Evolutionary conservation across 2,113 vertebrate species (phyloP).

Genomic region (Pontoporia blainvillei): DNA sequence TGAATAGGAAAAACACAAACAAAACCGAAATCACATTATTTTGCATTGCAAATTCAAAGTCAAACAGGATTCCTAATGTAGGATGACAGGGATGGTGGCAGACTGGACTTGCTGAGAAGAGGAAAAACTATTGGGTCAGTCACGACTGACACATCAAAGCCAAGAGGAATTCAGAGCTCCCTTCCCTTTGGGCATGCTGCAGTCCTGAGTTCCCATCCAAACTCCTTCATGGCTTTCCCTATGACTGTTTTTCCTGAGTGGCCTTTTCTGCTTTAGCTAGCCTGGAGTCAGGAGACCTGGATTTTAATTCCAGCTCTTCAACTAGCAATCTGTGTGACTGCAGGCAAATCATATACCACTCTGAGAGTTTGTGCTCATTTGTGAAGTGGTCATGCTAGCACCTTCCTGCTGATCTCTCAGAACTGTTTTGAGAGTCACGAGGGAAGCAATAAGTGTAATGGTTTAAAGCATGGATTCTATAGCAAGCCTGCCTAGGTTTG

Average conservation of each 20-base stretch:
- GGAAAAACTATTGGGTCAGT: not conserved
- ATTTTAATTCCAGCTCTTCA: not conserved
- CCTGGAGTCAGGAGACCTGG: not conserved
- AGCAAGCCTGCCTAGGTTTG: not conserved
- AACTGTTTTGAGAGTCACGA: not conserved
- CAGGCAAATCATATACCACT: not conserved
- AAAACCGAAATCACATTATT: not conserved
- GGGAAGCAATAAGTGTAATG: not conserved
- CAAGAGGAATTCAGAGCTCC: not conserved
- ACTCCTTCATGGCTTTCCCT: not conserved
- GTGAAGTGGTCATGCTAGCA: not conserved
- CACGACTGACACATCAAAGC: not conserved
- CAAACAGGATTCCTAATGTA: not conserved
- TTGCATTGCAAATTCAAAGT: conserved; percentile 1
- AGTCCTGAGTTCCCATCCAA: not conserved
- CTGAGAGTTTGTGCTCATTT: not conserved
- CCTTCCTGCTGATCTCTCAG: not conserved
- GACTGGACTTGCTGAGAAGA: not conserved
- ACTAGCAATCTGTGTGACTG: not conserved
- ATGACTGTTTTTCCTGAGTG: not conserved
- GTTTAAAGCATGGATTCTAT: not conserved
- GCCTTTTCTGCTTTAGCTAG: not conserved
- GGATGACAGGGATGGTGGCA: not conserved
- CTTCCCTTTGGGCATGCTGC: not conserved
- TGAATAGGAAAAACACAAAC: not conserved